These are phyloP conservation scores for Pyrochroa serraticornis DNA, from an alignment of 2,888 invertebrate species.

Conservation along the genomic window DNA sequence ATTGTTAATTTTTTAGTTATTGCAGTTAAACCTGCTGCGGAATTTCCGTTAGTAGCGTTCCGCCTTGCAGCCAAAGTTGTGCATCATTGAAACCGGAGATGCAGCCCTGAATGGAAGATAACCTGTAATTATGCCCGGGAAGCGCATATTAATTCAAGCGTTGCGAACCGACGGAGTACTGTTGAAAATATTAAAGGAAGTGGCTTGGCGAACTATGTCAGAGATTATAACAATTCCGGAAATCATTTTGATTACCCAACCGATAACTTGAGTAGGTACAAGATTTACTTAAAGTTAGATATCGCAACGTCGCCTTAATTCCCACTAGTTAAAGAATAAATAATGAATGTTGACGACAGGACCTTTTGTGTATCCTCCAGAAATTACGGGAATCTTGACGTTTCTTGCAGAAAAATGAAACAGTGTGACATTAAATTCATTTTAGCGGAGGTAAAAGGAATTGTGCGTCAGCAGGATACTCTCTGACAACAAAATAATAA, in stretches of 20 bases:
- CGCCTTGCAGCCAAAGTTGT: conserved; percentile 1
- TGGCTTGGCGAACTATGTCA: neutral
- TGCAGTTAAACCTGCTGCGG: neutral
- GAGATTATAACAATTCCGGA: conserved; percentile 2
- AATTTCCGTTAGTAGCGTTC: neutral
- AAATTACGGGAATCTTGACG: too few species aligned
- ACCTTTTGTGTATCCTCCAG: too few species aligned
- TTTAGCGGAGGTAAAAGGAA: conserved; percentile 3
- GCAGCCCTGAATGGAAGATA: conserved; percentile 12
- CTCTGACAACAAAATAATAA: conserved; percentile 21
- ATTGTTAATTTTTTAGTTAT: too few species aligned
- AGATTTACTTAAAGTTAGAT: too few species aligned
- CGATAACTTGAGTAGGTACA: too few species aligned
- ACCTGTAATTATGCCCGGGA: conserved; percentile 2
- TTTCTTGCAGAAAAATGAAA: conserved; percentile 10
- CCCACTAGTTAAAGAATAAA: too few species aligned
- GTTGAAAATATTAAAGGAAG: neutral
- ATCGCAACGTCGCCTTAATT: too few species aligned
- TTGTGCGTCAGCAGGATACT: conserved; percentile 14
- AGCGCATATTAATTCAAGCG: conserved; percentile 7
- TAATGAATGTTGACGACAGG: too few species aligned
- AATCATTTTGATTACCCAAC: too few species aligned
- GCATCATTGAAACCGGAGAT: conserved; percentile 3
- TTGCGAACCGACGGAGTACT: neutral
- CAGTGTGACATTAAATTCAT: conserved; percentile 16